Percentiles rank a stretch among this genome's conserved stretches.
phyloP scores from a whole-genome alignment of 2,113 vertebrate genomes.

The Aythya baeri region DNA sequence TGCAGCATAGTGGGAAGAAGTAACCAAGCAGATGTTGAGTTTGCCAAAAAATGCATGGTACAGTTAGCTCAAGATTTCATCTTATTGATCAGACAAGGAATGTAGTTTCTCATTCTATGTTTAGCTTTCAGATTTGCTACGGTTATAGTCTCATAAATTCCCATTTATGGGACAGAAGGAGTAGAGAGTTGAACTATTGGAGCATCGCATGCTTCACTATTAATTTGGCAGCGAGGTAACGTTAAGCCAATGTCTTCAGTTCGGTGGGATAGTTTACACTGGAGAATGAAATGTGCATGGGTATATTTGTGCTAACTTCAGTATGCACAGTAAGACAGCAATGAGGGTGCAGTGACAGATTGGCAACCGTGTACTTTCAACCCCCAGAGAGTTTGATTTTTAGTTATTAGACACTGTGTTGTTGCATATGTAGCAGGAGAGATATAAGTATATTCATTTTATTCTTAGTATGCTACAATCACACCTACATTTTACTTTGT shows the following conservation, averaged over 20 bases:
- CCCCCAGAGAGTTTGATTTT: not conserved
- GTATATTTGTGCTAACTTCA: not conserved
- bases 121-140: not conserved
- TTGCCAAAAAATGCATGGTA: not conserved
- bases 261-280: not conserved
- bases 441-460: not conserved
- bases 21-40: not conserved
- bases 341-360: not conserved
- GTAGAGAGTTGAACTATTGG: not conserved
- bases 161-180: not conserved
- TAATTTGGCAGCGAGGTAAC: not conserved
- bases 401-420: not conserved
- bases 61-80: not conserved
- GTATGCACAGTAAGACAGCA: not conserved
- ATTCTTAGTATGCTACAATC: not conserved
- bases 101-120: not conserved
- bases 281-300: not conserved
- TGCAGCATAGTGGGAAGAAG: not conserved
- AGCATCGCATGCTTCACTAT: not conserved
- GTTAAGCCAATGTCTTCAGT: not conserved
- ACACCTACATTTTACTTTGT: conserved; percentile 3
- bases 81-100: not conserved
- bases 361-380: not conserved
- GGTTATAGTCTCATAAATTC: not conserved
- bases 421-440: not conserved